phyloP scores from a whole-genome alignment of 2,113 vertebrate genomes.

The Lophius piscatorius region DNA sequence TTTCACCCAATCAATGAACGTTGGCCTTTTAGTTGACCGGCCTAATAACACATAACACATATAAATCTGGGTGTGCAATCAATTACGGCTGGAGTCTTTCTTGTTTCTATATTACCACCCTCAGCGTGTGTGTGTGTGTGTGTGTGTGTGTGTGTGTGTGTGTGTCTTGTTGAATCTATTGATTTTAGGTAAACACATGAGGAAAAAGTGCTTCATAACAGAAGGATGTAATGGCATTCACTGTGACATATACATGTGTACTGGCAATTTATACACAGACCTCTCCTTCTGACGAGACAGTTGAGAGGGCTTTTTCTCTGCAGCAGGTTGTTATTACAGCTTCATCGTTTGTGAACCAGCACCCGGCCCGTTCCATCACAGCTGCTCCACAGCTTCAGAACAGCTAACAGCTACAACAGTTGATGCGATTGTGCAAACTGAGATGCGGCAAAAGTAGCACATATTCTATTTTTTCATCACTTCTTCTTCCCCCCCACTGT shows the following conservation, averaged over 20 bases:
- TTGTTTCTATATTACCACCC: constrained; percentile 7
- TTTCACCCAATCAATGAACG: constrained; percentile 34
- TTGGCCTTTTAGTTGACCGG: constrained; percentile 52
- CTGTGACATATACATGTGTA: constrained; percentile 1
- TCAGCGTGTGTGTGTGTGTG: constrained; percentile 19
- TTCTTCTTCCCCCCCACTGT: neutral
- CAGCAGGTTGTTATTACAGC: neutral
- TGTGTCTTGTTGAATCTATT: constrained; percentile 44
- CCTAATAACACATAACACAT: constrained; percentile 31
- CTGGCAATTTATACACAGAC: neutral
- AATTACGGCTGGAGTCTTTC: constrained; percentile 32
- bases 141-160: constrained; percentile 16
- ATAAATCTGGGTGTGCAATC: constrained; percentile 42
- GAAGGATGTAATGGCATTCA: neutral
- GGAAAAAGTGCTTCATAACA: constrained; percentile 21
- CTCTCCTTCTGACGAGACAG: neutral
- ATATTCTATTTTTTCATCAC: constrained; percentile 2
- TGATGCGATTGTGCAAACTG: constrained; percentile 42
- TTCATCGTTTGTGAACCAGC: constrained; percentile 15
- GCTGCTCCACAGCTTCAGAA: constrained; percentile 30
- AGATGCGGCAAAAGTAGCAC: constrained; percentile 30
- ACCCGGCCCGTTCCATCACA: constrained; percentile 24
- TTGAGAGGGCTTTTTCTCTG: neutral
- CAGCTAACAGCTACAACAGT: constrained; percentile 49
- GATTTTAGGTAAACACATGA: constrained; percentile 15